Evolutionary conservation across 2,113 vertebrate species (phyloP), one percentile per base, ranked within the genome.

Genomic region (Cygnus buccinator): DNA sequence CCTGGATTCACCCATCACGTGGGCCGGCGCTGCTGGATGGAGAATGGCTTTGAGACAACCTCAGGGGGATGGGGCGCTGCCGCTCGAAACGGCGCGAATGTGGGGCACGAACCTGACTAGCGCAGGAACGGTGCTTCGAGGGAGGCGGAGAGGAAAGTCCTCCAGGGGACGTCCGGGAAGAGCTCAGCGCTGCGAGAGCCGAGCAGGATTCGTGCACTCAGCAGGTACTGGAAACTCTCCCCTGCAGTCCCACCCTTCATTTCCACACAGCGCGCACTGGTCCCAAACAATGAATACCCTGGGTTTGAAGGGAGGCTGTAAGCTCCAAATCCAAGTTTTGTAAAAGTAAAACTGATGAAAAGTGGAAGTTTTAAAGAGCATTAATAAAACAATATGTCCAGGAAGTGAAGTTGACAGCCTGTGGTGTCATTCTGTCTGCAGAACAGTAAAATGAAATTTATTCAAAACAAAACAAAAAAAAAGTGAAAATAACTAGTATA

Each of bases 1-100:
- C 95, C 94, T 95, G 90, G 96, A 92, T 94, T 94, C 94, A 92
- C 96, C 93, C 94, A 46, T 93, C 92, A 87, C 73, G 66, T 94
- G 96, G 96, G 88, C 87, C 2, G 44, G 25, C 19, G 10, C 85
- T 52, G 94, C 61, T 61, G 21, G 19, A 57, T 23, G n/a, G 54
- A 77, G 78, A 90, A 52, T 12, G 1, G 70, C 93, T 93, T 84
- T 55, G 17, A 65, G 35, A 16, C 87, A 77, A 50, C 80, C 67
- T 17, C 93, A 94, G 93, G 92, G 95, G 96, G 92, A 87, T 86
- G 95, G 95, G 96, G 46, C 7, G 11, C 50, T 71, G 94, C 85
- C 75, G 21, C 63, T 35, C 37, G 65, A 52, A 41, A 46, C 65
- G n/a, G 68, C 5, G 4, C 4, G 26, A 41, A 80, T 10, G 3